Conservation (phyloP, 2,113 vertebrate species). For the Gymnogyps californianus region DNA sequence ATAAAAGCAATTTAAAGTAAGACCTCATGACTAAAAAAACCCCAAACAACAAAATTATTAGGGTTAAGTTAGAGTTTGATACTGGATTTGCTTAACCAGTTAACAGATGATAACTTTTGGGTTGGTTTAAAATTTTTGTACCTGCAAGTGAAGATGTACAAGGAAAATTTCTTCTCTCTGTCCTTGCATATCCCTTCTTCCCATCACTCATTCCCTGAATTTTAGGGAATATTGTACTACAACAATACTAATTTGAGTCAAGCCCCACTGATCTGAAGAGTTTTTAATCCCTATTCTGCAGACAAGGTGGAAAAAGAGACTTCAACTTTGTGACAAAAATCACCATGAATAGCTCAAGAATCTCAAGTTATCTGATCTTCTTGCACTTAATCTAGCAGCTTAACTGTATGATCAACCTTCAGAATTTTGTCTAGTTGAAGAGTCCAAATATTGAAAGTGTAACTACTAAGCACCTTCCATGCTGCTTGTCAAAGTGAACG, state of each 20-base stretch:
- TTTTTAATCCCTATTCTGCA: not conserved
- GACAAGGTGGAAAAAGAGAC: not conserved
- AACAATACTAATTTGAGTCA: not conserved
- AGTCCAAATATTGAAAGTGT: not conserved
- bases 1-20: not conserved
- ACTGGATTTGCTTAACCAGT: not conserved
- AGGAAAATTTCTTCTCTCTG: not conserved
- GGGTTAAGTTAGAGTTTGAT: not conserved
- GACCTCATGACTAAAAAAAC: not conserved
- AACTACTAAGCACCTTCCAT: not conserved
- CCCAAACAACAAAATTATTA: not conserved
- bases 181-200: not conserved
- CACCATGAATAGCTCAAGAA: not conserved
- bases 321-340: not conserved
- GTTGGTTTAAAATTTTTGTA: not conserved
- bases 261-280: not conserved
- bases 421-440: not conserved
- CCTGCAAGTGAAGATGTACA: not conserved
- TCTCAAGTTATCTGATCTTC: not conserved
- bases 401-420: not conserved
- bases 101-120: not conserved
- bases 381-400: not conserved
- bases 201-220: not conserved
- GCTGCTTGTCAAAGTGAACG: not conserved
- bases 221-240: not conserved